Evolutionary conservation across 2,888 invertebrate genomes (phyloP).

Genomic region (Leucozona laternaria): DNA sequence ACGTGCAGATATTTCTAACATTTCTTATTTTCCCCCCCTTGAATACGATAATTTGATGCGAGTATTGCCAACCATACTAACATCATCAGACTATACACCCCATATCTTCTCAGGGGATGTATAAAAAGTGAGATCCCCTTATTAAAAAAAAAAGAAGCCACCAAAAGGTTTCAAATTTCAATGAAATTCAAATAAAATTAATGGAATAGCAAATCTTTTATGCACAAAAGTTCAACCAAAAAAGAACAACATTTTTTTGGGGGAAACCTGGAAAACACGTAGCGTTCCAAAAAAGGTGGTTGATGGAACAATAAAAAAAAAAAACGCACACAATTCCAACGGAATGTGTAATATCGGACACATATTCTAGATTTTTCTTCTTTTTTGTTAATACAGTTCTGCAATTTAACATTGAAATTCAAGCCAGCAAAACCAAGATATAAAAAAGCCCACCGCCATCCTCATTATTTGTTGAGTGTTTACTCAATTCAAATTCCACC

Average conservation of each 20-base stretch:
- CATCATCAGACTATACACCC: not conserved
- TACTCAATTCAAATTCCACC: conserved; percentile 52
- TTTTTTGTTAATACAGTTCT: conserved; percentile 19
- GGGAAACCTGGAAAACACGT: conserved; percentile 10
- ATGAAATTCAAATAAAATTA: conserved; percentile 76
- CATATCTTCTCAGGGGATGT: conserved; percentile 62
- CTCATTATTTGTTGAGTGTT: conserved; percentile 41
- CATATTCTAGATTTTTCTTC: not conserved
- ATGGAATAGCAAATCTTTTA: conserved; percentile 75
- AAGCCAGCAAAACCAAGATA: conserved; percentile 50
- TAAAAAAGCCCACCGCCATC: conserved; percentile 38
- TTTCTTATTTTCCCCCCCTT: conserved; percentile 31
- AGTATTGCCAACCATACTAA: not conserved
- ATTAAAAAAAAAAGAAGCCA: conserved; percentile 51
- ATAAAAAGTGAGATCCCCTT: conserved; percentile 66
- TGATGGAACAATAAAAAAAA: conserved; percentile 47
- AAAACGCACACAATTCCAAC: conserved; percentile 37
- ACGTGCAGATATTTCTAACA: conserved; percentile 44
- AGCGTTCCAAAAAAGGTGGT: conserved; percentile 30
- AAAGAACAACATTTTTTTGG: not conserved
- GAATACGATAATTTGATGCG: conserved; percentile 67
- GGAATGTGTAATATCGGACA: conserved; percentile 50
- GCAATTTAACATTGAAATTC: conserved; percentile 64
- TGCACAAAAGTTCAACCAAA: conserved; percentile 42
- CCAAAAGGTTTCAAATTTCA: conserved; percentile 75